Evolutionary conservation across 1,140 invertebrate genomes (phyloP).

Genomic region (Popillia japonica): DNA sequence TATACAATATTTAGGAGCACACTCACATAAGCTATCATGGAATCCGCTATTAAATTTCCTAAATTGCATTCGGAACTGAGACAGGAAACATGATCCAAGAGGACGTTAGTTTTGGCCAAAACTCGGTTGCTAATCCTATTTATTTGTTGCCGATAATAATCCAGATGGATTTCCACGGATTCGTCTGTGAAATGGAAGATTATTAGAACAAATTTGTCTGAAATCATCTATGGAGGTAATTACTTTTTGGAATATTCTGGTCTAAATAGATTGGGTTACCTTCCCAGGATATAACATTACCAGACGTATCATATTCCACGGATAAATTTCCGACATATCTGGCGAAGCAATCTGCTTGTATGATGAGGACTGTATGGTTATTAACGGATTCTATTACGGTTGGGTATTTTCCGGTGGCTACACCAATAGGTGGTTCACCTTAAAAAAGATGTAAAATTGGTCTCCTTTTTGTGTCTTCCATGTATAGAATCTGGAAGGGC

Average conservation of each 20-base stretch:
- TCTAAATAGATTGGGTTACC: conserved; percentile 83
- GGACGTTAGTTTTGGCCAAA: conserved; percentile 71
- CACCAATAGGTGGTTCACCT: conserved; percentile 52
- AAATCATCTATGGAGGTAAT: neutral
- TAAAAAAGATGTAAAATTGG: conserved; percentile 12
- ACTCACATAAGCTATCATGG: conserved; percentile 65
- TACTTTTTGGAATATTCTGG: conserved; percentile 69
- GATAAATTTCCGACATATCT: conserved; percentile 75
- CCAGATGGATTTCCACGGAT: conserved; percentile 69
- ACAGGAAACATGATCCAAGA: conserved; percentile 72
- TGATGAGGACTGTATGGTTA: conserved; percentile 71
- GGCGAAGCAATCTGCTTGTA: conserved; percentile 74
- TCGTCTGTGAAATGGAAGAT: conserved; percentile 60
- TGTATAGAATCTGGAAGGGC: too few relatives aligned
- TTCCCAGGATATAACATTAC: conserved; percentile 56
- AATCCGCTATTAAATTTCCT: conserved; percentile 81
- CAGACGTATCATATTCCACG: neutral
- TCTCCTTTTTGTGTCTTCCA: too few relatives aligned
- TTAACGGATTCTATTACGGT: conserved; percentile 61
- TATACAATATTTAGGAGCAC: neutral
- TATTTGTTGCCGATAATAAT: conserved; percentile 66
- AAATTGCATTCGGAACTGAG: conserved; percentile 80
- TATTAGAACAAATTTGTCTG: neutral
- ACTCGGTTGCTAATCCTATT: conserved; percentile 63
- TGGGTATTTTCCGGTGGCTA: conserved; percentile 66